Base-by-base conservation (phyloP, 2,888 invertebrate species). In the Leptarthrus brevirostris region DNA sequence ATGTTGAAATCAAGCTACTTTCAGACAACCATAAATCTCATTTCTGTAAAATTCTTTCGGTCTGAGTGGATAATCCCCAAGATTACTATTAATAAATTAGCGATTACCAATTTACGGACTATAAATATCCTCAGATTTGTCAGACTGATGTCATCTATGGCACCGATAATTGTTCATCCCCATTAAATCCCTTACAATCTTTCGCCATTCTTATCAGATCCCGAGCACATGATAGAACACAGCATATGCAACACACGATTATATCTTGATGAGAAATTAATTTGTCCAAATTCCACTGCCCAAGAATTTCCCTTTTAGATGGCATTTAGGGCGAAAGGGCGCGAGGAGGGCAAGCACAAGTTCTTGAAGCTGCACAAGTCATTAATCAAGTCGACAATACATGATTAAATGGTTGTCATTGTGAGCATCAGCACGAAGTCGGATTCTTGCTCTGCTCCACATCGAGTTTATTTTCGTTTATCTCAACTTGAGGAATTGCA, bases 371-470 rank as follows among this genome's bases (percentile, higher is more conserved):
- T 34, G 52, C 69, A 69, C 34, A 69, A 69, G 49, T 52, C 69
- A 69, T 69, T 69, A 69, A 69, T 69, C 69, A 69, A 69, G 18
- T 69, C 69, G 69, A 69, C 69, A 69, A 69, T 69, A 69, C 52
- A 69, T 69, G 69, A 69, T 69, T 69, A 69, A 69, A 69, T 69
- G 69, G 69, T 69, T 69, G 69, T 69, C 69, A 69, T 69, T 69
- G 69, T 69, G 52, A 69, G 52, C 69, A 69, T 69, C 69, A 69
- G 69, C 69, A 26, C 69, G 36, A 34, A 52, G 69, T 34, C 34
- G 69, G 69, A 69, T 52, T 69, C 69, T 18, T 49, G 52, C 52
- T 69, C 30, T 49, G 52, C 52, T 69, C 69, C 34, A 52, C 52
- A 69, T 69, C 30, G 34, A 69, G 69, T 69, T 69, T 69, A 69